Conservation (phyloP, 2,888 invertebrate genomes). For the Plemyria rubiginata region DNA sequence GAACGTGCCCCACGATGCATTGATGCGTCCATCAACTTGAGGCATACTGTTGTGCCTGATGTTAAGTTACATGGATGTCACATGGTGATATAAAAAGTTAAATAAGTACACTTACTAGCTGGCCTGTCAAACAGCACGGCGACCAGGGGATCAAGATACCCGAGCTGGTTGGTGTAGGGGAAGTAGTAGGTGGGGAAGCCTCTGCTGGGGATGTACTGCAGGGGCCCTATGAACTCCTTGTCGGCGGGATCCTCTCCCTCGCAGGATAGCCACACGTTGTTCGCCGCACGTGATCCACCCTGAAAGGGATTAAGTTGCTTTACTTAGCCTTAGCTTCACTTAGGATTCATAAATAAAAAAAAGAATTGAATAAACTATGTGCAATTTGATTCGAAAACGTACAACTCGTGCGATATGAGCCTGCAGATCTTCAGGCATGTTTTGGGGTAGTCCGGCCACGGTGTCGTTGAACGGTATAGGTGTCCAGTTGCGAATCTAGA, state of each 20-base stretch:
- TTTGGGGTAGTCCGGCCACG: slow-evolving; percentile 84
- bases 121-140: slow-evolving; percentile 94
- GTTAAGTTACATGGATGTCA: too few species aligned
- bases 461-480: slow-evolving; percentile 91
- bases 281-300: slow-evolving; percentile 77
- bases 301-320: too few species aligned
- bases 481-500: slow-evolving; percentile 94
- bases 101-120: slow-evolving; percentile 86
- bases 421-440: slow-evolving; percentile 91
- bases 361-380: too few species aligned
- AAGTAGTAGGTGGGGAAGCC: slow-evolving; percentile 94
- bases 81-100: too few species aligned
- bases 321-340: too few species aligned
- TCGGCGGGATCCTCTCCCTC: slow-evolving; percentile 97
- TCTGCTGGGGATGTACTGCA: slow-evolving; percentile 92
- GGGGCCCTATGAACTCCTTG: slow-evolving; percentile 95
- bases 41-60: too few species aligned
- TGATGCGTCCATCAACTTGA: too few species aligned
- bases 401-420: slow-evolving; percentile 86
- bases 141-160: slow-evolving; percentile 95
- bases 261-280: slow-evolving; percentile 95
- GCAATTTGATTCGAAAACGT: slow-evolving; percentile 43
- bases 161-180: slow-evolving; percentile 93
- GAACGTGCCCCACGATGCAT: too few species aligned
- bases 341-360: too few species aligned